phyloP scores from a whole-genome alignment of 2,797 vertebrate species.

The Chaunax sp. region DNA sequence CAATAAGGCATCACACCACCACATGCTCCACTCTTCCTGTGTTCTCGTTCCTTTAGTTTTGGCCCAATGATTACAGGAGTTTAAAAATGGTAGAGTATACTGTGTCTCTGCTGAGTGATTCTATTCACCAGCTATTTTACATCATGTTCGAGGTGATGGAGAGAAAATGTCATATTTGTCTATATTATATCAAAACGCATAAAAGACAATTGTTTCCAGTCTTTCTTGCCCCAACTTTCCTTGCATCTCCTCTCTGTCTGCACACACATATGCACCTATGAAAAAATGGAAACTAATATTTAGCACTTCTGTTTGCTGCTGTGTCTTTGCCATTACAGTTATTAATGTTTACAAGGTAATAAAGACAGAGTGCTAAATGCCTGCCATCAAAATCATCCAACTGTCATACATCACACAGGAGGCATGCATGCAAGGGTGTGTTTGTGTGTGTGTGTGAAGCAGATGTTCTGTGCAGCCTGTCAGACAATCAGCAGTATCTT shows the following conservation, averaged over 20 bases:
- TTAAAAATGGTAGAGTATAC: neutral
- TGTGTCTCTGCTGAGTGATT: slow-evolving; percentile 12
- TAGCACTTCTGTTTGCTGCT: slow-evolving; percentile 12
- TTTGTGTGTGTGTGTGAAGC: slow-evolving; percentile 32
- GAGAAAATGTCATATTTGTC: slow-evolving; percentile 2
- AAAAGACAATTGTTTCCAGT: slow-evolving; percentile 1
- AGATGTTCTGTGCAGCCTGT: slow-evolving; percentile 72
- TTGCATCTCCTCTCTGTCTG: neutral
- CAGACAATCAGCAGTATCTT: slow-evolving; percentile 64
- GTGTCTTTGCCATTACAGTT: slow-evolving; percentile 6
- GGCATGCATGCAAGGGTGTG: slow-evolving; percentile 11
- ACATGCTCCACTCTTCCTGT: neutral
- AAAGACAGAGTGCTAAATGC: slow-evolving; percentile 39
- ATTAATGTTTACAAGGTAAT: slow-evolving; percentile 40
- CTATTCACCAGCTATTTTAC: slow-evolving; percentile 7
- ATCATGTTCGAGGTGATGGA: neutral
- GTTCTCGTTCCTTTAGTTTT: neutral
- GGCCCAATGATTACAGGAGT: neutral
- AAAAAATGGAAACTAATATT: slow-evolving; percentile 20
- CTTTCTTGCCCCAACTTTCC: neutral
- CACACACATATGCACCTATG: neutral
- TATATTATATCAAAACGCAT: slow-evolving; percentile 9
- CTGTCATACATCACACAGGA: slow-evolving; percentile 60
- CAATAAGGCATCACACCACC: neutral
- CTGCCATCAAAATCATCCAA: slow-evolving; percentile 54